Evolutionary conservation across 2,888 invertebrate species (phyloP).

Genomic region (Thera britannica): DNA sequence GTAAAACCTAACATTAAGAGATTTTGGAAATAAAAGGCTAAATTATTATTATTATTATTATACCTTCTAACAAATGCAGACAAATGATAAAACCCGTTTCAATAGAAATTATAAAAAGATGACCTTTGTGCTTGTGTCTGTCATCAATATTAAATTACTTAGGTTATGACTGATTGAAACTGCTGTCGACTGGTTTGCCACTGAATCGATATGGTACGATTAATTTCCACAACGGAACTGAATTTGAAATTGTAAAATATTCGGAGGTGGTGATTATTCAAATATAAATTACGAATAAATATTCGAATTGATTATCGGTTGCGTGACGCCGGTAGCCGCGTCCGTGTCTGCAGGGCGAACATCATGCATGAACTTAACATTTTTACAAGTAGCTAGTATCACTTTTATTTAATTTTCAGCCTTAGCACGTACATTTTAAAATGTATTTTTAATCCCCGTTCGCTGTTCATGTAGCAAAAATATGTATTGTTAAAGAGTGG

Average conservation of each 20-base stretch:
- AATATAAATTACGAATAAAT: slow-evolving; percentile 46
- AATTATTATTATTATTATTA: too few species aligned
- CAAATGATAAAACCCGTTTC: slow-evolving; percentile 38
- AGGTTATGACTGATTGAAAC: slow-evolving; percentile 8
- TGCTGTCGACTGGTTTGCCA: neutral
- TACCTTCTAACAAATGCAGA: neutral
- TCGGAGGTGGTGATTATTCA: slow-evolving; percentile 39
- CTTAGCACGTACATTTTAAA: slow-evolving; percentile 28
- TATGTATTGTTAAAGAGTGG: slow-evolving; percentile 38
- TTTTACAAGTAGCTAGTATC: slow-evolving; percentile 19
- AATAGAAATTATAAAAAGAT: slow-evolving; percentile 30
- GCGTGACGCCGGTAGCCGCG: slow-evolving; percentile 71
- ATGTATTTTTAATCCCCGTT: slow-evolving; percentile 27
- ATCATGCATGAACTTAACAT: slow-evolving; percentile 31
- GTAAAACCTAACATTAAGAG: too few species aligned
- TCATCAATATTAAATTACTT: neutral
- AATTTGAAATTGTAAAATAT: slow-evolving; percentile 32
- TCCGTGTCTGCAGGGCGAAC: slow-evolving; percentile 63
- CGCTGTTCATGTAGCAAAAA: slow-evolving; percentile 35
- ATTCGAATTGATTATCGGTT: slow-evolving; percentile 55
- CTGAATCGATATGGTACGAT: slow-evolving; percentile 12
- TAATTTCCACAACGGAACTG: slow-evolving; percentile 38
- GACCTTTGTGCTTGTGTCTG: slow-evolving; percentile 21
- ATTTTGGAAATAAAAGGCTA: too few species aligned
- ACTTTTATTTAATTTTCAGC: slow-evolving; percentile 10